Conservation (phyloP, 2,797 vertebrate species). For the Margarornis squamiger region DNA sequence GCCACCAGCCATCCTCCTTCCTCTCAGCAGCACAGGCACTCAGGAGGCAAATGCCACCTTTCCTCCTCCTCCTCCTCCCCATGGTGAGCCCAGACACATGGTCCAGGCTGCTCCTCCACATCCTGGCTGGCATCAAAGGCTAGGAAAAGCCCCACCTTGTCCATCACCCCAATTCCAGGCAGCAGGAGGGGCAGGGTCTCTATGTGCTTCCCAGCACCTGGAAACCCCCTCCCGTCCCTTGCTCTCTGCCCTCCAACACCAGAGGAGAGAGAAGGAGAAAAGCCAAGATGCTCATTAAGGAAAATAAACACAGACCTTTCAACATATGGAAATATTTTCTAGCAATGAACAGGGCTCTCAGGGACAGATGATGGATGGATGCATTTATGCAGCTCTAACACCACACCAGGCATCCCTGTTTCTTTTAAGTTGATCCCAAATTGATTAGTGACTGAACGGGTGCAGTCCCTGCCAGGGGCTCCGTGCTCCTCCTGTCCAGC, state of each 20-base stretch:
- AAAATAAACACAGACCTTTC: neutral
- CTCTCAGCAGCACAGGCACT: neutral
- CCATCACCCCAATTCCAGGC: neutral
- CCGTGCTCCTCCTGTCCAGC: neutral
- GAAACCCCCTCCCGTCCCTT: neutral
- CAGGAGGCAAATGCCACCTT: neutral
- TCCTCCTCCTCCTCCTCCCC: neutral
- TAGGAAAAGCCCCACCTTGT: neutral
- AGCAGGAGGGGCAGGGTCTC: neutral
- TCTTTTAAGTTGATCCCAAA: neutral
- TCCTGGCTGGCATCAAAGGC: neutral
- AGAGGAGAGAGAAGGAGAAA: neutral
- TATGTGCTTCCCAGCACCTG: accelerated
- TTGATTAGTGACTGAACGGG: neutral
- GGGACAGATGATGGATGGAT: neutral
- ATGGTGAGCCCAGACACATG: accelerated
- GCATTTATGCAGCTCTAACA: neutral
- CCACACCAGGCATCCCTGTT: neutral
- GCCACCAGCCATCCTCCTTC: neutral
- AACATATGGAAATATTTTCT: neutral
- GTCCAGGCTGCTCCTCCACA: neutral
- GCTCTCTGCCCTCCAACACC: neutral
- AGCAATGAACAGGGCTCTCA: accelerated
- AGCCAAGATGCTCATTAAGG: neutral
- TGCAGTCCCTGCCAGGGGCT: neutral